Evolutionary conservation across 1,140 invertebrate genomes (phyloP), one percentile per base, ranked within the genome.

Genomic region (Cryptotermes secundus): DNA sequence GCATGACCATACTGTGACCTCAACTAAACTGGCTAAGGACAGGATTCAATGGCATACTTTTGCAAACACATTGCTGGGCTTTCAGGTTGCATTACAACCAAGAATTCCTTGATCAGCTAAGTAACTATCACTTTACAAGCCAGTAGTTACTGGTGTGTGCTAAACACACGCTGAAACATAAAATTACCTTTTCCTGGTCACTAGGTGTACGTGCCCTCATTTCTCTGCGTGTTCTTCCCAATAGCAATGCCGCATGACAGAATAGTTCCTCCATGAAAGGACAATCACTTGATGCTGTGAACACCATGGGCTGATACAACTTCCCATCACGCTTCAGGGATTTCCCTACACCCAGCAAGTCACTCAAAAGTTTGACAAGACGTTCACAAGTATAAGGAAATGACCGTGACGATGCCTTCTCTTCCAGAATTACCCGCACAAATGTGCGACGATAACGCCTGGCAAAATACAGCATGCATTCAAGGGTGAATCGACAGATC

Each of bases 121-220:
- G 12, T 22, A 19, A 14, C 45, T 49, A 49, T 14, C 22, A 22
- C n/a, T n/a, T n/a, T n/a, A n/a, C n/a, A 19, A 19, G 22, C 19
- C 1, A 49, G 45, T 49, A 19, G 45, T 49, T 19, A 49, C 14
- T 49, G 45, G 19, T 49, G 22, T 49, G 45, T 49, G 22, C 45
- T 19, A 19, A 49, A 22, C 45, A 49, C 45, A 49, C 22, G 22
- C 45, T 49, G 45, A 72, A 59, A 72, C n/a, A 31, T 72, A 72
- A 72, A n/a, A 72, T 83, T 59, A 79, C 83, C 83, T 83, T 83
- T 59, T 83, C 83, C 59, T 83, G 49, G 42, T 83, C 83, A 22
- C 34, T 49, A 24, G 34, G 22, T 19, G 83, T 38, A 16, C 83
- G 31, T 36, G 83, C 83, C 26, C 72, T 65, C 83, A 83, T 83